phyloP scores from a whole-genome alignment of 2,797 vertebrate genomes.

The Sebastes dallii region DNA sequence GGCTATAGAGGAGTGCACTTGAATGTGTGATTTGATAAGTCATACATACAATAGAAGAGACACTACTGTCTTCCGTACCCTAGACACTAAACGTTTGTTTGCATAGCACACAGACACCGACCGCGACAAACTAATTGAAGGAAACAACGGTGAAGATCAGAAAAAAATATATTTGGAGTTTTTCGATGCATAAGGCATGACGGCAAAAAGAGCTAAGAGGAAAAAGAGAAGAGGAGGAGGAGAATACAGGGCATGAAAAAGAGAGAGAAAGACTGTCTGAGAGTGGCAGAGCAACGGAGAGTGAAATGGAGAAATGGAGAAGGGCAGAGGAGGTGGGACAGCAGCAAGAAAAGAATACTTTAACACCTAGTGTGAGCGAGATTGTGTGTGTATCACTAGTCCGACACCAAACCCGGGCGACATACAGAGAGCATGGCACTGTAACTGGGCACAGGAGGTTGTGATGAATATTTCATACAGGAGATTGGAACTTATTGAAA shows the following conservation, averaged over 20 bases:
- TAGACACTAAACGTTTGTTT: background rate
- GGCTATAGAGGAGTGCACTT: background rate
- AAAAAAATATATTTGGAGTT: background rate
- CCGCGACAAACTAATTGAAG: background rate
- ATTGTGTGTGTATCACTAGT: constrained; percentile 28
- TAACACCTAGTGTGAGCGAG: constrained; percentile 46
- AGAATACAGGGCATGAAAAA: background rate
- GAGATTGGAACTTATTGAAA: constrained; percentile 34
- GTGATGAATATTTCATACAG: constrained; percentile 42
- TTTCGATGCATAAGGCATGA: background rate
- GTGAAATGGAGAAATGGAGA: constrained; percentile 36
- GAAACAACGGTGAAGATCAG: background rate
- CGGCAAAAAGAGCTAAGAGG: background rate
- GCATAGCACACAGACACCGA: background rate
- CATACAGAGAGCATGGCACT: constrained; percentile 37
- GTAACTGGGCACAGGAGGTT: constrained; percentile 32
- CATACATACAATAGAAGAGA: background rate
- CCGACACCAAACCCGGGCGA: constrained; percentile 33
- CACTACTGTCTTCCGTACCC: background rate
- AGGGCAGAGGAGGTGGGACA: constrained; percentile 26
- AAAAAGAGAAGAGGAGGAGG: background rate
- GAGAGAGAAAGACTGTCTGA: background rate
- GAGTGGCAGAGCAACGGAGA: constrained; percentile 13
- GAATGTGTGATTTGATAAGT: background rate
- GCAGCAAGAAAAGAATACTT: constrained; percentile 47